Evolutionary conservation across 2,888 invertebrate genomes (phyloP), one percentile per base, ranked within the genome.

Genomic region (Zygaena filipendulae): DNA sequence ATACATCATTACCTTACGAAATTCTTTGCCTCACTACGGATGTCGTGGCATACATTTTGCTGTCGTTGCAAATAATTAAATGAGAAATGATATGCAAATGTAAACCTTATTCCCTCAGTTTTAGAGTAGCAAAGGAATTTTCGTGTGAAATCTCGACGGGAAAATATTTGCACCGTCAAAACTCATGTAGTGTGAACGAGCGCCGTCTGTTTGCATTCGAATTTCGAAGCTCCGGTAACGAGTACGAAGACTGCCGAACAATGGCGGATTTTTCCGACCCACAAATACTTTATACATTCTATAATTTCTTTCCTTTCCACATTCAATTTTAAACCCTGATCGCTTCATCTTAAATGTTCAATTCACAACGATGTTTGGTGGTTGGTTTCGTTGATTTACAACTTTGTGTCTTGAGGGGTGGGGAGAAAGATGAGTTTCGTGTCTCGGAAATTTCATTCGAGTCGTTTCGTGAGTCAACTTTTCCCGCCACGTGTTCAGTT

Each of bases 401-500:
- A 21, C 42, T 24, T 49, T 47, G 36, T 29, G 32, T 11, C 25
- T 12, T 30, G 33, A 19, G 29, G 27, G 25, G 29, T n/a, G 24
- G 30, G 36, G 42, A 45, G n/a, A n/a, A n/a, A n/a, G n/a, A n/a
- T n/a, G n/a, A n/a, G n/a, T n/a, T n/a, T n/a, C n/a, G n/a, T n/a
- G n/a, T n/a, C n/a, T n/a, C n/a, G n/a, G n/a, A n/a, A n/a, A n/a
- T n/a, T n/a, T n/a, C n/a, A n/a, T n/a, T n/a, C n/a, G n/a, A n/a
- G n/a, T n/a, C n/a, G n/a, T n/a, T n/a, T n/a, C n/a, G n/a, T n/a
- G n/a, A n/a, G n/a, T n/a, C n/a, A n/a, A n/a, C 47, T 42, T 50
- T 47, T 52, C 45, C 47, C 42, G 46, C 51, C 62, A 69, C 67
- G 66, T 69, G 70, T 47, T 57, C 41, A 35, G 41, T 49, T 59